Evolutionary conservation across 2,888 invertebrate genomes (phyloP), one percentile per base, ranked within the genome.

Genomic region (Cyrtodaria siliqua): DNA sequence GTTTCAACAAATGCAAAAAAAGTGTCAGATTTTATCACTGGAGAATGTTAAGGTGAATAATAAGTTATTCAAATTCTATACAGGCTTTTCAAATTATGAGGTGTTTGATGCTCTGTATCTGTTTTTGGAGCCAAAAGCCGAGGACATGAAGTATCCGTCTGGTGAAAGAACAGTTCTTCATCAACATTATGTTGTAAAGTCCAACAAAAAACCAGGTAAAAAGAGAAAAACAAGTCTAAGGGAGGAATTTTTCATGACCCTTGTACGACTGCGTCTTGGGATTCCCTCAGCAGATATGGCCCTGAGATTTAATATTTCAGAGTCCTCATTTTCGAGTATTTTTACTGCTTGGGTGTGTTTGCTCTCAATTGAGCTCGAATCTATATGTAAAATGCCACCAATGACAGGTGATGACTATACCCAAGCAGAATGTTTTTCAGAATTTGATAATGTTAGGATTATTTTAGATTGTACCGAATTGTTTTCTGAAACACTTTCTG

Each of bases 391-490:
- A n/a, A n/a, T n/a, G n/a, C n/a, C n/a, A n/a, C n/a, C n/a, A n/a
- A n/a, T n/a, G n/a, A n/a, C n/a, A n/a, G n/a, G n/a, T n/a, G n/a
- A n/a, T n/a, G n/a, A n/a, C n/a, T n/a, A n/a, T n/a, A n/a, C n/a
- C n/a, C n/a, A n/a, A n/a, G n/a, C n/a, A n/a, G n/a, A n/a, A n/a
- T n/a, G n/a, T n/a, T n/a, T n/a, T n/a, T n/a, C n/a, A n/a, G n/a
- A n/a, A n/a, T n/a, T n/a, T n/a, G n/a, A n/a, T n/a, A n/a, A n/a
- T n/a, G n/a, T n/a, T n/a, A n/a, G n/a, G n/a, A n/a, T n/a, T n/a
- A n/a, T n/a, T n/a, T 50, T 71, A 9, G 71, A 71, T 38, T 71
- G 71, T 42, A 71, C 71, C 3, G 71, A 71, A 52, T 50, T 71
- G 16, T 71, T 63, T 44, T 18, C 71, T 12, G 64, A 71, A 47